Base-by-base conservation (phyloP, 2,113 vertebrate species). In the Bombycilla garrulus region DNA sequence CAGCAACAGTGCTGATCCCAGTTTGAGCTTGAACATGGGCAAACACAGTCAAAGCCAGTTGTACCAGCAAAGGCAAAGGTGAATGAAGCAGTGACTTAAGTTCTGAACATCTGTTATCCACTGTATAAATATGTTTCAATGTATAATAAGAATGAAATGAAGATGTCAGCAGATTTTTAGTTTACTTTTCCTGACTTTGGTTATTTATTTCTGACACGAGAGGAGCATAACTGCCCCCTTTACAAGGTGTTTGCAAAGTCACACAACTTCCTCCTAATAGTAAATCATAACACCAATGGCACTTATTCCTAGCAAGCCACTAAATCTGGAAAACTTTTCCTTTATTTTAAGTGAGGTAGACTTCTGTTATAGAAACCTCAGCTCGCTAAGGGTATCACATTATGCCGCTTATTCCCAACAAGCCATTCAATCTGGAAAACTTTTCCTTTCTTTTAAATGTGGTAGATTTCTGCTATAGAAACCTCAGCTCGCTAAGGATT, bases 1-100 rank as follows among this genome's bases (percentile, higher is more conserved):
- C 14, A 67, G 53, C 44, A 60, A 2, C 10, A 29, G 50, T 38
- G 50, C 28, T 73, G 61, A 38, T 56, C 44, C 14, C 57, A 3
- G 2, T 4, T 0, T 6, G 44, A 57, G 48, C 26, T 48, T 29
- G 3, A 18, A 44, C 0, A 1, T 1, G 11, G 12, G 47, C 31
- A 42, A 84, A 50, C 21, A 7, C 8, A 2, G 18, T 1, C 38
- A 35, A 47, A 65, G 5, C 5, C 40, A 26, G 21, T 7, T 20
- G 4, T 21, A 8, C 48, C 6, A 42, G 42, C 31, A 62, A 73
- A 61, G 21, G 38, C 3, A 0, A 80, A 72, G 31, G 44, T 38
- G 38, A 42, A 26, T 35, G 51, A 81, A 47, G 23, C 44, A 24
- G 48, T 16, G 10, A 56, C 60, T 29, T 71, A 15, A 28, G 24